Base-by-base conservation (phyloP, 2,888 invertebrate genomes). In the Tryphoninae sp. region DNA sequence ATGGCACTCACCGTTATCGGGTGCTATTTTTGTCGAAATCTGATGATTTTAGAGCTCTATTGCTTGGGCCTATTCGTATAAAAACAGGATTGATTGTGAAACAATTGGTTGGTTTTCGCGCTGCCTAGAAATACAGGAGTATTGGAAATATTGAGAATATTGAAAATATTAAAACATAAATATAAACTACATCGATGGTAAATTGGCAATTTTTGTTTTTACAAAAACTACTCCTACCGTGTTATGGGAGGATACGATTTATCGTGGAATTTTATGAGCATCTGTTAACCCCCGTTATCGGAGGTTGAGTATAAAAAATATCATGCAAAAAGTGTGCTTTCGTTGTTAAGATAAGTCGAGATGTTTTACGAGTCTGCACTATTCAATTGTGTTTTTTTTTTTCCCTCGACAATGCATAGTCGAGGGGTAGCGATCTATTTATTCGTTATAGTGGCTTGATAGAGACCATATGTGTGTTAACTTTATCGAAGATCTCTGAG, bases 391-490 rank as follows among this genome's bases (percentile, higher is more conserved):
- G 7, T 45, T 64, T 71, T 58, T 58, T 68, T 69, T 9, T 42
- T 69, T 9, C 22, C 42, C 42, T 45, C 61, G 23, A 72, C 68
- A 4, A 49, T 42, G 9, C 53, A 45, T 26, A 3, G 11, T 72
- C 26, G 42, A 40, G 19, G 40, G 19, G 40, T 42, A 33, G 11
- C 58, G 77, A 77, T 81, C 68, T 55, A 81, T 81, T 51, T 45
- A 55, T 49, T 40, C 19, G 42, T 33, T 33, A 33, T 62, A 62
- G 64, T 45, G 68, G 65, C 26, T 23, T 61, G 53, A 76, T 67
- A 71, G 64, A 26, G 58, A 59, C 45, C 51, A 49, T 9, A 19
- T 3, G 13, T 13, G n/a, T 58, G 61, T 42, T 26, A 69, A 58
- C 8, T 16, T 16, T 51, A 42, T 3, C 22, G 26, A 26, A 59